Evolutionary conservation across 2,888 invertebrate species (phyloP).

Genomic region (Vesta saturnalis): DNA sequence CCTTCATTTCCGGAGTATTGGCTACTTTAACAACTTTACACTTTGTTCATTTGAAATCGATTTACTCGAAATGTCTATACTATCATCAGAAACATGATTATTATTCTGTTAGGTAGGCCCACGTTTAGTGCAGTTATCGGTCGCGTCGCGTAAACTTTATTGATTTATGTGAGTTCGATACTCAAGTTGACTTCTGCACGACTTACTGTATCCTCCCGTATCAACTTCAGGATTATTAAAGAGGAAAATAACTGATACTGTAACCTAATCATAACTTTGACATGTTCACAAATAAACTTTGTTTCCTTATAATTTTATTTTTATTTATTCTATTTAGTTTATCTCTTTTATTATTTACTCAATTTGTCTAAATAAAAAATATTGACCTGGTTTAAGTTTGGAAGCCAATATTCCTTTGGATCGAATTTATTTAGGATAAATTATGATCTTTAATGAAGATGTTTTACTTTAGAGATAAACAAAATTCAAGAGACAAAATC

Average conservation of each 20-base stretch:
- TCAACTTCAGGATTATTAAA: constrained; percentile 12
- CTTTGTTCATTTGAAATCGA: constrained; percentile 44
- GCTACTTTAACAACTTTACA: constrained; percentile 40
- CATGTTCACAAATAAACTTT: neutral
- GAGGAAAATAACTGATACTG: neutral
- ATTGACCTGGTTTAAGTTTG: too few species aligned
- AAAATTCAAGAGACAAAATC: too few species aligned
- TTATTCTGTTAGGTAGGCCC: constrained; percentile 53
- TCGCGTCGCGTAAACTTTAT: constrained; percentile 47
- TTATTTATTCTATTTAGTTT: too few species aligned
- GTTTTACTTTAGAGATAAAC: too few species aligned
- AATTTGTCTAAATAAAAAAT: too few species aligned
- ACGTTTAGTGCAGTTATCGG: constrained; percentile 51
- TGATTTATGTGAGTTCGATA: constrained; percentile 51
- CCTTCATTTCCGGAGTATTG: constrained; percentile 53
- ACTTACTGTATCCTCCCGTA: constrained; percentile 42
- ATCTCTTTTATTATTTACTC: too few species aligned
- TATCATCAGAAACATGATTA: constrained; percentile 50
- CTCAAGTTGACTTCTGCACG: constrained; percentile 47
- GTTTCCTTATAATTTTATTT: neutral
- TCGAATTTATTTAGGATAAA: too few species aligned
- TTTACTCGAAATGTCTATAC: constrained; percentile 40
- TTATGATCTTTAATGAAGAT: too few species aligned
- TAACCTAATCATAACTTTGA: neutral
- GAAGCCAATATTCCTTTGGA: too few species aligned